Base-by-base conservation (phyloP, 2,113 vertebrate species). In the Mobula birostris region DNA sequence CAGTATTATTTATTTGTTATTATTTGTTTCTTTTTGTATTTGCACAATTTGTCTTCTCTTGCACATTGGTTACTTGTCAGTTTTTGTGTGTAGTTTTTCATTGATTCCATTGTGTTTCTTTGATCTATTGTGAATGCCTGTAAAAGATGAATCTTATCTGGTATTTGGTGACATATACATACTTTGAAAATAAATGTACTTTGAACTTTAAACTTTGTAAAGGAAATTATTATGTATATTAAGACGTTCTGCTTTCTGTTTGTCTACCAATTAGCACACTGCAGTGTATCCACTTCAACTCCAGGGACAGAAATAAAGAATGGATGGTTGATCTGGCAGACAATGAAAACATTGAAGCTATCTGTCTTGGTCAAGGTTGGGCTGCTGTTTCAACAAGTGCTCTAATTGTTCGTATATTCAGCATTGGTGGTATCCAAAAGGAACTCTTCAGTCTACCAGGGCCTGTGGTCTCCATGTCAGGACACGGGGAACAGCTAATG, bases 281-380 rank as follows among this genome's bases (percentile, higher is more conserved):
- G 40, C 98, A 99, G 94, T 99, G 99, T 95, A 96, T 99, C 94
- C 98, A 99, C 96, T 99, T 99, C 95, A 97, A 97, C 21, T 99
- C 98, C 0, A 99, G 99, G 98, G 99, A 99, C 96, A 97, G 98
- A 77, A 99, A 97, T 88, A 99, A 99, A 95, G 99, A 99, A 94
- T 99, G 99, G 99, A 97, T 98, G 5, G 97, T 99, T 92, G 99
- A 99, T 94, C 97, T 99, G 96, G 98, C 97, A 0, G 95, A 95
- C 76, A 97, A 96, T 66, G 99, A 99, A 95, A 98, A 99, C 2
- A 95, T 96, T 4, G 95, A 96, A 95, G 98, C 98, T 3, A 24
- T 99, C 95, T 99, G 98, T 78, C 95, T 99, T 0, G 99, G 99
- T 8, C 98, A 97, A 82, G 97, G 98, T 94, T 99, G 99, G 99